A percentile compares a stretch with the other conserved stretches of the same genome.
phyloP scores from a whole-genome alignment of 2,797 vertebrate species.

The Anguilla obscura region DNA sequence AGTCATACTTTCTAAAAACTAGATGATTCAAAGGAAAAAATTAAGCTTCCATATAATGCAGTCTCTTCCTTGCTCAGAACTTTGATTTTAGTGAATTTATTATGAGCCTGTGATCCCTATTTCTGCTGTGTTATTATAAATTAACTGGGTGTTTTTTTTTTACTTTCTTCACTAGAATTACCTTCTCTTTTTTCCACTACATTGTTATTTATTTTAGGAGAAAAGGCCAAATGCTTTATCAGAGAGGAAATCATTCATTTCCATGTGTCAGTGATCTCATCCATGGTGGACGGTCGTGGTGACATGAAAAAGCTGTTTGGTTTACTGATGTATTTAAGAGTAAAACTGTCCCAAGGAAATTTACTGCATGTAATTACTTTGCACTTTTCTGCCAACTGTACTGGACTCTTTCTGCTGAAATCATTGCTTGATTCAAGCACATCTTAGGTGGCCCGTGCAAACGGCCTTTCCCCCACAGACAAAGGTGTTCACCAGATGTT shows the following conservation, averaged over 20 bases:
- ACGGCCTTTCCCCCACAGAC: background rate
- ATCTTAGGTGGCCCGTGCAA: background rate
- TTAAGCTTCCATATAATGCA: background rate
- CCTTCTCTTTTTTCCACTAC: background rate
- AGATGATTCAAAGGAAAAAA: background rate
- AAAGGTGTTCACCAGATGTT: constrained; percentile 1
- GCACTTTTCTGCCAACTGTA: background rate
- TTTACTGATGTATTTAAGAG: background rate
- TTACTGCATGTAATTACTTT: background rate
- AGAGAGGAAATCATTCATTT: constrained; percentile 42
- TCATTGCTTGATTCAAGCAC: background rate
- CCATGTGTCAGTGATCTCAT: constrained; percentile 29
- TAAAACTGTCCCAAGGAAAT: background rate
- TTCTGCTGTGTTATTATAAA: background rate
- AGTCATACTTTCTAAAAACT: background rate
- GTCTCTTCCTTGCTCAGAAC: background rate
- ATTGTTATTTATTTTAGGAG: too few species aligned
- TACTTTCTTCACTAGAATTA: background rate
- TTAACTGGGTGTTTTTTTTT: background rate
- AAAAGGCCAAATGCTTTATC: background rate
- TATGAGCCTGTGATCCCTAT: background rate
- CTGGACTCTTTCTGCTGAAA: background rate
- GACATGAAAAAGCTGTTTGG: constrained; percentile 5
- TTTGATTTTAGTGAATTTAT: background rate
- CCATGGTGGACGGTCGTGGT: background rate